phyloP scores from a whole-genome alignment of 37 sponge, comb jelly and placozoan genomes.

The Spongilla lacustris region DNA sequence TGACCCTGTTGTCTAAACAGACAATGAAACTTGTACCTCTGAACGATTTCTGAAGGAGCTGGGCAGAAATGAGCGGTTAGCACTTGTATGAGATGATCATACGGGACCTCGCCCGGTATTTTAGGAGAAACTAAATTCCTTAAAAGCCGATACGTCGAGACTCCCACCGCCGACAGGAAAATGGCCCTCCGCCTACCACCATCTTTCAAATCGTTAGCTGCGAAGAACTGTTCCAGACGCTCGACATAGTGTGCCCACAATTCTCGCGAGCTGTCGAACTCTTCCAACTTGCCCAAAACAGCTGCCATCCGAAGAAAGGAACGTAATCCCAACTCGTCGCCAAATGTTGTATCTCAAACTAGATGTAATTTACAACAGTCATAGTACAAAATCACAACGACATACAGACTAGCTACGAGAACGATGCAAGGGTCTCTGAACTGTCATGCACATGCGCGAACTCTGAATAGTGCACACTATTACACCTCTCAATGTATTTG shows the following conservation, averaged over 20 bases:
- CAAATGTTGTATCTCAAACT: too few species aligned
- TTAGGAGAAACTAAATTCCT: neutral
- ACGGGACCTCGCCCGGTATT: neutral
- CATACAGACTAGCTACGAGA: too few species aligned
- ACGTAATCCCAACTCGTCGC: too few species aligned
- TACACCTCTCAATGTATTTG: too few species aligned
- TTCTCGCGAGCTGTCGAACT: neutral
- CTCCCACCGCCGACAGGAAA: neutral
- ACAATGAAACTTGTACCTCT: slow-evolving; percentile 37
- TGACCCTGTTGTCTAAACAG: slow-evolving; percentile 20
- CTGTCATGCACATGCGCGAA: too few species aligned
- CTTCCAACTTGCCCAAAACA: too few species aligned
- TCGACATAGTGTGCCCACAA: neutral
- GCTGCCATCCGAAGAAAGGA: too few species aligned
- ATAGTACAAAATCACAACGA: too few species aligned
- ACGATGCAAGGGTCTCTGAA: too few species aligned
- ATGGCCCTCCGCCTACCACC: neutral
- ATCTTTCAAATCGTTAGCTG: slow-evolving; percentile 1
- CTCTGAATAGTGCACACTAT: too few species aligned
- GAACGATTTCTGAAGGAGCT: slow-evolving; percentile 13
- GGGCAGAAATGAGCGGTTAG: neutral
- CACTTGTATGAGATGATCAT: neutral
- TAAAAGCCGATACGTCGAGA: neutral
- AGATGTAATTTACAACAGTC: too few species aligned
- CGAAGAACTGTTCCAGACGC: neutral